These are phyloP conservation scores for Amiota minor DNA, from an alignment of 2,888 invertebrate species.

Conservation along the genomic window DNA sequence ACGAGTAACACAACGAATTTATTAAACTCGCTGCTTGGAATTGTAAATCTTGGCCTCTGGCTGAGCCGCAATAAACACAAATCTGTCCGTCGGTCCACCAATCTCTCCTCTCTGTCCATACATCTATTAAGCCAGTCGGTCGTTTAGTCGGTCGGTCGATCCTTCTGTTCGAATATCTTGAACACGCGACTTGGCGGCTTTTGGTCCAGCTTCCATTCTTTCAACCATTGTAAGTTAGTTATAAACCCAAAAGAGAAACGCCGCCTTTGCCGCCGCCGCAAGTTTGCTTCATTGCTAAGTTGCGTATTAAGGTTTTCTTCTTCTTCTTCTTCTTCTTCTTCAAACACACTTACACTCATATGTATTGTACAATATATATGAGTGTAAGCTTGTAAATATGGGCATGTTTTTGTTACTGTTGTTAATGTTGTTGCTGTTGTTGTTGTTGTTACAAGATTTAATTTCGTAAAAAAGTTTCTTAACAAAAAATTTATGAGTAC, in stretches of 20 bases:
- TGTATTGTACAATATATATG: slow-evolving; percentile 8
- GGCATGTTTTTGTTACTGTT: slow-evolving; percentile 38
- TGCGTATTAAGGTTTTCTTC: slow-evolving; percentile 35
- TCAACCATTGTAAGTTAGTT: no score
- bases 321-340: slow-evolving; percentile 43
- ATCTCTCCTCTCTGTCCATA: slow-evolving; percentile 36
- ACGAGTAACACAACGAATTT: slow-evolving; percentile 53
- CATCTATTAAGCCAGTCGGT: not conserved
- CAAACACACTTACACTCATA: slow-evolving; percentile 34
- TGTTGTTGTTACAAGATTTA: slow-evolving; percentile 64
- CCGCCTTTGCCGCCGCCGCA: not conserved
- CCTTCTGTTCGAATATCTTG: no score
- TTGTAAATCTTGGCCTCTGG: slow-evolving; percentile 65
- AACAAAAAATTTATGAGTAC: slow-evolving; percentile 66
- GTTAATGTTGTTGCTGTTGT: slow-evolving; percentile 30
- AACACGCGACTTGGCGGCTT: no score
- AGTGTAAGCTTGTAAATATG: not conserved
- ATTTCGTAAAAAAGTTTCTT: slow-evolving; percentile 69
- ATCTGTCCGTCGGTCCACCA: slow-evolving; percentile 46
- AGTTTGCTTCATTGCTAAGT: slow-evolving; percentile 27
- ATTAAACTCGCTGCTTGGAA: slow-evolving; percentile 62
- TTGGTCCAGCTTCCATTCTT: no score
- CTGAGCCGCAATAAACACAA: slow-evolving; percentile 64
- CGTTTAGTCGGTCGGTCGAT: not conserved
- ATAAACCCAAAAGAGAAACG: no score